Conservation (phyloP, 2,888 invertebrate species). For the Microctonus aethiopoides region DNA sequence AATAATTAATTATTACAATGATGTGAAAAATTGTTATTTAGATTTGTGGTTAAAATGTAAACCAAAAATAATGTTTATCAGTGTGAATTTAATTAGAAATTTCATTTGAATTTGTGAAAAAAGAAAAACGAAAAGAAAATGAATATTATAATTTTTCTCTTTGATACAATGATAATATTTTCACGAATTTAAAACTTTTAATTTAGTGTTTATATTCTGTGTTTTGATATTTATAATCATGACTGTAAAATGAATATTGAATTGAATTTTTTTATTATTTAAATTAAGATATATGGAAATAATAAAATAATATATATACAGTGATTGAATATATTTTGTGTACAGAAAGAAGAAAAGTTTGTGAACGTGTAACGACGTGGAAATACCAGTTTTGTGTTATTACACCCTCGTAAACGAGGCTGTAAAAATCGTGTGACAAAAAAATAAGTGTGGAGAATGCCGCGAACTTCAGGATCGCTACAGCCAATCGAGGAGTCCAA, state of each 20-base stretch:
- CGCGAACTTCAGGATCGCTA: constrained; percentile 50
- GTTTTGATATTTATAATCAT: neutral
- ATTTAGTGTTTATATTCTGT: neutral
- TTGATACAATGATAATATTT: too few species aligned
- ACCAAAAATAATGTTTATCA: too few species aligned
- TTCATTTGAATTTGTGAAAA: too few species aligned
- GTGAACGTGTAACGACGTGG: constrained; percentile 19
- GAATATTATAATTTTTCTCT: too few species aligned
- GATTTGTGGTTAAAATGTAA: too few species aligned
- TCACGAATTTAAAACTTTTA: neutral
- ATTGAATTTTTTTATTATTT: neutral
- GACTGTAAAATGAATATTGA: neutral
- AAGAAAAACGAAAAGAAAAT: too few species aligned
- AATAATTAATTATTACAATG: neutral
- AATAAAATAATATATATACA: neutral
- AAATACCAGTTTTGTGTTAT: constrained; percentile 26
- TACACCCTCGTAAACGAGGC: constrained; percentile 18
- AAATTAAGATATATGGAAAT: neutral
- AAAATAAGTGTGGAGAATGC: constrained; percentile 45
- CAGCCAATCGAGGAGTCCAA: constrained; percentile 62
- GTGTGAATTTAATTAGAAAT: too few species aligned
- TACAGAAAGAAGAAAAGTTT: constrained; percentile 4
- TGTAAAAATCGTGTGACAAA: neutral
- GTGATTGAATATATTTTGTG: constrained; percentile 10
- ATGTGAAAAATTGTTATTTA: too few species aligned